Conservation (phyloP, 2,888 invertebrate species). For the Epiblema foenella region DNA sequence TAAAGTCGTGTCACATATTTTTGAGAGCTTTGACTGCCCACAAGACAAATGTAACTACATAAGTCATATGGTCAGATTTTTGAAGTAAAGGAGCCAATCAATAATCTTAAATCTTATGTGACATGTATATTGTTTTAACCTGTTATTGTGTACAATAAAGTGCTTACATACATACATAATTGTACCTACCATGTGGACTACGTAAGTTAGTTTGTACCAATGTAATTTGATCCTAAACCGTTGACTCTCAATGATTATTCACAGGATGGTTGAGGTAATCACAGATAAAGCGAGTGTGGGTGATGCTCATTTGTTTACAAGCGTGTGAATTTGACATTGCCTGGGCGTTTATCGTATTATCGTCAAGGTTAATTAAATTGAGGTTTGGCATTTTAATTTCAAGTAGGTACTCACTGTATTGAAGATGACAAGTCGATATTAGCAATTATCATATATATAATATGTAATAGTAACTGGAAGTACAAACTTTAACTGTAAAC, state of each 20-base stretch:
- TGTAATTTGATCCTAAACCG: background rate
- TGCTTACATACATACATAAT: too few species aligned
- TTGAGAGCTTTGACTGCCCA: background rate
- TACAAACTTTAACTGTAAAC: conserved; percentile 11
- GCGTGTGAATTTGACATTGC: conserved; percentile 35
- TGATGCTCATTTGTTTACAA: conserved; percentile 41
- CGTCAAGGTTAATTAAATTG: conserved; percentile 6
- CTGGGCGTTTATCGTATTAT: conserved; percentile 24
- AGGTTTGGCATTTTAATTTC: background rate
- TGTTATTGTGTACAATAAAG: too few species aligned
- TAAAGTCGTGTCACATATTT: background rate
- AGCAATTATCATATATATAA: background rate
- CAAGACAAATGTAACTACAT: too few species aligned
- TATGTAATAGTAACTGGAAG: background rate
- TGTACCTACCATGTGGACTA: too few species aligned
- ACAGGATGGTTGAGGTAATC: conserved; percentile 12
- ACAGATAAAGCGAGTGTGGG: conserved; percentile 14
- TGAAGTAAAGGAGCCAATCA: too few species aligned
- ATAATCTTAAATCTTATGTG: too few species aligned
- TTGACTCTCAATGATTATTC: too few species aligned
- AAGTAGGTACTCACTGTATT: too few species aligned
- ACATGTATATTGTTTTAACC: too few species aligned
- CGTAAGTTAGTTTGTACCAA: too few species aligned
- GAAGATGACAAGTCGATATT: too few species aligned
- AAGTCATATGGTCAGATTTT: too few species aligned